A percentile compares a stretch with the other conserved stretches of the same genome.
These are phyloP conservation scores for Drosophila rubida DNA, from an alignment of 2,888 invertebrate species.

Conservation along the genomic window DNA sequence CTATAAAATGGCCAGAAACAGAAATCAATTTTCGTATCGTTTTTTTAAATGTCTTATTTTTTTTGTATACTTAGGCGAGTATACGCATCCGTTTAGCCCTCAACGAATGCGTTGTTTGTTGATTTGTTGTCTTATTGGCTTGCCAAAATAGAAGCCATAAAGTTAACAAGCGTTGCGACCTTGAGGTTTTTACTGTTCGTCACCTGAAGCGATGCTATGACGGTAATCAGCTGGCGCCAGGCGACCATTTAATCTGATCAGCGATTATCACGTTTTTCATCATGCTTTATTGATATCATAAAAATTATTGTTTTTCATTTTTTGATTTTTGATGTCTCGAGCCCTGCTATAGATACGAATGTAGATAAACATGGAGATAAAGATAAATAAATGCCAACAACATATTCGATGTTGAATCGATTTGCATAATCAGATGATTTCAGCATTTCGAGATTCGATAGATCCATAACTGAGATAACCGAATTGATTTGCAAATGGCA, in stretches of 20 bases:
- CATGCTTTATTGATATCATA: slow-evolving; percentile 82
- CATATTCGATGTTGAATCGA: slow-evolving; percentile 66
- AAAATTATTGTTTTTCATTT: slow-evolving; percentile 75
- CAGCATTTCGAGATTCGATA: slow-evolving; percentile 53
- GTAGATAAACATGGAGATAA: slow-evolving; percentile 30
- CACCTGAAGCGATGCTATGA: slow-evolving; percentile 70
- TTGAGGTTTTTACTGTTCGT: slow-evolving; percentile 71
- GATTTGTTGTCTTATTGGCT: slow-evolving; percentile 26
- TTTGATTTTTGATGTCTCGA: slow-evolving; percentile 23
- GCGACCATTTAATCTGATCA: slow-evolving; percentile 78
- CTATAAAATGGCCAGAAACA: slow-evolving; percentile 45
- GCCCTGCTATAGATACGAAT: slow-evolving; percentile 55
- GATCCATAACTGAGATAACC: slow-evolving; percentile 68
- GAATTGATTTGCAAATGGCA: slow-evolving; percentile 73
- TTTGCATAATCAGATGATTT: slow-evolving; percentile 69
- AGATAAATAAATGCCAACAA: slow-evolving; percentile 60
- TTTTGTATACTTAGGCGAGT: neutral
- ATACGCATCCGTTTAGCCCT: slow-evolving; percentile 51
- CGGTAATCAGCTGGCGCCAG: slow-evolving; percentile 80
- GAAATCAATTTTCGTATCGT: slow-evolving; percentile 61
- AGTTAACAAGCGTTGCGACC: slow-evolving; percentile 75
- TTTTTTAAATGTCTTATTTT: slow-evolving; percentile 1
- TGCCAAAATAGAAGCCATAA: slow-evolving; percentile 67
- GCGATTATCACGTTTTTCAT: slow-evolving; percentile 81
- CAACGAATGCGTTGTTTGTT: slow-evolving; percentile 28